These are phyloP conservation scores for Geotria australis DNA, from an alignment of 2,797 vertebrate species.

Conservation along the genomic window DNA sequence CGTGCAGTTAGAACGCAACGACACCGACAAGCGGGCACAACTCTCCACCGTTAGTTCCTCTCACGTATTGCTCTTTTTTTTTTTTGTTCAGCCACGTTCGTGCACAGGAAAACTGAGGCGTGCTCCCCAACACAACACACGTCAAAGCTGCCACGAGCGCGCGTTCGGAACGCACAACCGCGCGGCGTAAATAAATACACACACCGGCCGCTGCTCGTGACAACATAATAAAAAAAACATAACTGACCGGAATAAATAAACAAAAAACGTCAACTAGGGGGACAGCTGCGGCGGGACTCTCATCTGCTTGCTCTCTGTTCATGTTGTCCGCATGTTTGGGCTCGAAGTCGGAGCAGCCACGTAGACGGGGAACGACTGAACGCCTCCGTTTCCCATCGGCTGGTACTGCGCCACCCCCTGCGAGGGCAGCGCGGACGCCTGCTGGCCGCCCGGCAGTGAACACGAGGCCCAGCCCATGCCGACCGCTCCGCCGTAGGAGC, in stretches of 20 bases:
- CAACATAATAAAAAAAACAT: too few relatives aligned
- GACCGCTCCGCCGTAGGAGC: not conserved
- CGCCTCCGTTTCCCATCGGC: not conserved
- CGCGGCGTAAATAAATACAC: too few relatives aligned
- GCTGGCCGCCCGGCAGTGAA: not conserved
- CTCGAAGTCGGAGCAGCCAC: not conserved
- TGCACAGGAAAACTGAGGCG: not conserved
- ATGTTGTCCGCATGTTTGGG: too few relatives aligned
- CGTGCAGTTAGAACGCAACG: too few relatives aligned
- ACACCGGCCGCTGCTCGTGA: too few relatives aligned
- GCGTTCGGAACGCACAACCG: too few relatives aligned
- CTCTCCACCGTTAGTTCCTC: not conserved
- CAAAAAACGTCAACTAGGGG: too few relatives aligned
- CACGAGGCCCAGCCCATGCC: not conserved
- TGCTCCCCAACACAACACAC: not conserved
- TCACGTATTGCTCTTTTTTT: not conserved
- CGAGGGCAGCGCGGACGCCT: not conserved
- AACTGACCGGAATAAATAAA: too few relatives aligned
- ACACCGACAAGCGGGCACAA: not conserved
- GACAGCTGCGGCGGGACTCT: too few relatives aligned
- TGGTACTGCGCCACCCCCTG: not conserved
- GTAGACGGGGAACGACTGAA: not conserved
- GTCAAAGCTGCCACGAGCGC: not conserved
- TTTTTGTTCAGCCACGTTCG: not conserved
- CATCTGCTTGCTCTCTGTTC: too few relatives aligned